Evolutionary conservation across 2,888 invertebrate species (phyloP), one percentile per base, ranked within the genome.

Genomic region (Phalangium opilio): DNA sequence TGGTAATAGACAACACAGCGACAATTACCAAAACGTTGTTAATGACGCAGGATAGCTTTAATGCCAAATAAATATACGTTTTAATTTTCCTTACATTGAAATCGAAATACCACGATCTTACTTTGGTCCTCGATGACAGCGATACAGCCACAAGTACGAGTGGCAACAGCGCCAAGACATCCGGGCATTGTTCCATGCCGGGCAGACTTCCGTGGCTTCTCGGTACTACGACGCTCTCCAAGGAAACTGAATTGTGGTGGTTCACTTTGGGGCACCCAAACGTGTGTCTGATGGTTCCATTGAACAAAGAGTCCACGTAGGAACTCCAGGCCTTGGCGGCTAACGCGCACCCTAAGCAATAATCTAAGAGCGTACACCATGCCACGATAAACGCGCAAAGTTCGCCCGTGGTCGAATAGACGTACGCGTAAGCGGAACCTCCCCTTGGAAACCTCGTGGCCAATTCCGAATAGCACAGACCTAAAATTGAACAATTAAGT

Each of bases 401-500:
- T 21, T 56, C 54, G 4, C 56, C 56, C 8, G 47, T 39, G 1
- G 55, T 55, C 1, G 54, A 48, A 40, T 56, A 55, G 3, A 49
- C 51, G 21, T 54, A 56, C 2, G 49, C 48, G 44, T 55, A 55
- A 10, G 54, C 48, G 8, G 54, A 52, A 3, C 56, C 56, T 5
- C 55, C 54, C 34, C 50, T 45, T 20, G 56, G 55, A 38, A 52
- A 55, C 17, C 55, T 40, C 2, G 52, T 52, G 1, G 52, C 50
- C 11, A 56, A 43, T 46, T 56, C 56, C 1, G 56, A 52, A 36
- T 55, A 56, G 38, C 55, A 55, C 4, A 56, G 46, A 35, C 56
- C 56, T 56, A 20, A 2, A 45, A 36, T 17, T 8, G 27, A 8
- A 27, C 8, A 27, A 27, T 27, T 10, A 38, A 38, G 2, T 17